Percentiles rank a stretch among this genome's conserved stretches.
These are phyloP conservation scores for Antheraea yamamai DNA, from an alignment of 2,888 invertebrate genomes.

Conservation along the genomic window DNA sequence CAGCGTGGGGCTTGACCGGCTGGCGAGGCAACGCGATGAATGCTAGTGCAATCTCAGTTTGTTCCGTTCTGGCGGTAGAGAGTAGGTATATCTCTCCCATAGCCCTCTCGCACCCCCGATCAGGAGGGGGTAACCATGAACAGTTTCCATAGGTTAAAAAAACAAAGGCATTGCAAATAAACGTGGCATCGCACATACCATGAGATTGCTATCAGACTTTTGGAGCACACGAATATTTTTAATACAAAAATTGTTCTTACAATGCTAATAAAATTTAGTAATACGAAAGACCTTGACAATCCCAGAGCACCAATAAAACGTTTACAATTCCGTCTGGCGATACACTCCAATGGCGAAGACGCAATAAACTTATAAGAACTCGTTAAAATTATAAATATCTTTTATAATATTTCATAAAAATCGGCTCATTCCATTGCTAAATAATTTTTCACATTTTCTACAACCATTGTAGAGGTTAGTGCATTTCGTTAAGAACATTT, in stretches of 20 bases:
- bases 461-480: not conserved
- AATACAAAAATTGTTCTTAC: not conserved
- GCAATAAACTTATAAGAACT: not conserved
- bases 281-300: not conserved
- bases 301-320: constrained; percentile 5
- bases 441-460: not conserved
- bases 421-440: not conserved
- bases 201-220: not conserved
- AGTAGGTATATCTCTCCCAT: too few species aligned
- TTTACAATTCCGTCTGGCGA: not conserved
- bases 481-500: not conserved
- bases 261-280: not conserved
- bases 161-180: too few species aligned
- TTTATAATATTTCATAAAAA: not conserved
- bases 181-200: too few species aligned
- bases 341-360: not conserved
- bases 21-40: too few species aligned
- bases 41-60: too few species aligned
- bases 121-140: too few species aligned
- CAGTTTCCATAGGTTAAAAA: too few species aligned
- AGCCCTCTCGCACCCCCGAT: too few species aligned
- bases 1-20: too few species aligned
- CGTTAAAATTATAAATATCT: constrained; percentile 4
- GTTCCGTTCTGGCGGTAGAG: too few species aligned
- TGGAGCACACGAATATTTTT: not conserved